These are phyloP conservation scores for Lasioglossum malachurum DNA, from an alignment of 2,888 invertebrate species.

Conservation along the genomic window DNA sequence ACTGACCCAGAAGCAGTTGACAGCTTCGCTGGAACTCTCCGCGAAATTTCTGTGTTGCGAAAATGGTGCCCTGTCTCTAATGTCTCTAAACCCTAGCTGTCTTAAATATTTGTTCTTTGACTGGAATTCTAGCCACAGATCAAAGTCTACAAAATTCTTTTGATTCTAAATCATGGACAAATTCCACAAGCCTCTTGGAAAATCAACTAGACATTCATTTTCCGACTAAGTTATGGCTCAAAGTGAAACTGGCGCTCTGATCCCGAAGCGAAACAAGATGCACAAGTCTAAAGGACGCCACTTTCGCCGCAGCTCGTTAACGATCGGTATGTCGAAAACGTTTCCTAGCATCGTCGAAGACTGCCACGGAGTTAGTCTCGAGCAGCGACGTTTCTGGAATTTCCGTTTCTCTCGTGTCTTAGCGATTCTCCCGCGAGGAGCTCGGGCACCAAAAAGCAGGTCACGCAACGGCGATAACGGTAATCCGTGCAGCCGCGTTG, in stretches of 20 bases:
- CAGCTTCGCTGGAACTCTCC: background rate
- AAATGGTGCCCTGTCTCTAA: too few species aligned
- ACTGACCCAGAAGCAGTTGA: background rate
- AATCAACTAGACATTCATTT: too few species aligned
- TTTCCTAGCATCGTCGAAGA: background rate
- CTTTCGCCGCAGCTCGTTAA: background rate
- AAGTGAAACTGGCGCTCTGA: too few species aligned
- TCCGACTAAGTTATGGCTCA: too few species aligned
- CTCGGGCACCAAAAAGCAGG: constrained; percentile 72
- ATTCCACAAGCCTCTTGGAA: too few species aligned
- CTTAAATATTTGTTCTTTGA: too few species aligned
- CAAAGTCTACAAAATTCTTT: too few species aligned
- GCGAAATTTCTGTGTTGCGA: background rate
- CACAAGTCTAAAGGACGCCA: background rate
- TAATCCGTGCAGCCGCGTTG: constrained; percentile 68
- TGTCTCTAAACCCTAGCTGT: too few species aligned
- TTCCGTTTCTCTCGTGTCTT: constrained; percentile 54
- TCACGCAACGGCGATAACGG: constrained; percentile 78
- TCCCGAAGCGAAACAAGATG: too few species aligned
- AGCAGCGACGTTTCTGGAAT: constrained; percentile 10
- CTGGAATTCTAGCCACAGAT: too few species aligned
- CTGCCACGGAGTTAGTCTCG: background rate
- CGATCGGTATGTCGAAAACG: background rate
- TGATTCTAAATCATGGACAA: too few species aligned
- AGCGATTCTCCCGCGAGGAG: constrained; percentile 34